These are phyloP conservation scores for Columba janthina DNA, from an alignment of 2,113 vertebrate species.

Conservation along the genomic window DNA sequence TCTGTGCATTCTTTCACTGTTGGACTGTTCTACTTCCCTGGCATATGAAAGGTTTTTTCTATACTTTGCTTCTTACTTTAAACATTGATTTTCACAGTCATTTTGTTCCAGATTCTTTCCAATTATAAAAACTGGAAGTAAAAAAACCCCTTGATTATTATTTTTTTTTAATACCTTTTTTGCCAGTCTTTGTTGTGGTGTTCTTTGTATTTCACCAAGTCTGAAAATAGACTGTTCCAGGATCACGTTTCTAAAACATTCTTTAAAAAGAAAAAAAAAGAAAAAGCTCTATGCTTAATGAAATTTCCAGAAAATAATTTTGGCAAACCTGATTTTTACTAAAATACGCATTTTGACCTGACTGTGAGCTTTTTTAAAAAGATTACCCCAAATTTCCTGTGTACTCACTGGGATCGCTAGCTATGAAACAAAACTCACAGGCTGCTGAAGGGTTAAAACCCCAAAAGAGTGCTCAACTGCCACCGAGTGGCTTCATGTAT, in stretches of 20 bases:
- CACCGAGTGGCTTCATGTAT: neutral
- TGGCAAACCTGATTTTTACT: neutral
- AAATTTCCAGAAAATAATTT: neutral
- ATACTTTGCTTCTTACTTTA: neutral
- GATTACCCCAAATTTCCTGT: neutral
- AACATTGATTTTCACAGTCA: neutral
- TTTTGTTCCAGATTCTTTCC: neutral
- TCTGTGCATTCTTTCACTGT: neutral
- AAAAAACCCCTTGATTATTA: neutral
- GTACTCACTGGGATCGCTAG: neutral
- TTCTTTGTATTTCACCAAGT: neutral
- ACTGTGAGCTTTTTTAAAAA: neutral
- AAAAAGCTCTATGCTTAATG: neutral
- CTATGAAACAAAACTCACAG: neutral
- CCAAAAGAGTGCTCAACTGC: neutral
- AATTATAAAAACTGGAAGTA: neutral
- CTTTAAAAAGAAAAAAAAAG: neutral
- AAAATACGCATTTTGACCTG: neutral
- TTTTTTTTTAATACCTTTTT: neutral
- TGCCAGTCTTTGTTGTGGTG: neutral
- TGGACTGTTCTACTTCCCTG: neutral
- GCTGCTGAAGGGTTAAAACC: neutral
- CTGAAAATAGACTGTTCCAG: neutral
- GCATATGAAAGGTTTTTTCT: neutral
- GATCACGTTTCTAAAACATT: neutral